Conservation (phyloP, 2,797 vertebrate genomes). For the Myotis daubentonii region DNA sequence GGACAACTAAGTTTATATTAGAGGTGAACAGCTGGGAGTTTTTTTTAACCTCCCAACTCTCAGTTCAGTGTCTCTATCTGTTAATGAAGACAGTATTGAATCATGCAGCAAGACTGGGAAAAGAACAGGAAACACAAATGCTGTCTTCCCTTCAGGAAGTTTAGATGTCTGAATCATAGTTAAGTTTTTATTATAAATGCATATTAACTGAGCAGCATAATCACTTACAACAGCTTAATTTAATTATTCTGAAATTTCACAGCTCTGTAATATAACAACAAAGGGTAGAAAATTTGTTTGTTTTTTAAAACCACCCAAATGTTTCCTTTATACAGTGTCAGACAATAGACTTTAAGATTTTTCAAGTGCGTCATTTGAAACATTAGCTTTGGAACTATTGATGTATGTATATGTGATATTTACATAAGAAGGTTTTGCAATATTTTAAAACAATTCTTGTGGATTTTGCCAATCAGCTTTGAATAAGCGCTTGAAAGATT, state of each 20-base stretch:
- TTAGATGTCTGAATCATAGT: background rate
- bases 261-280: background rate
- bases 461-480: background rate
- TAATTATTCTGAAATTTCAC: slow-evolving; percentile 54
- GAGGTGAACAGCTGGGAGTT: slow-evolving; percentile 47
- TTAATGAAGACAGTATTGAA: slow-evolving; percentile 55
- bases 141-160: slow-evolving; percentile 14
- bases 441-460: background rate
- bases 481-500: background rate
- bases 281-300: background rate
- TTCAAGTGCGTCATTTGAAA: slow-evolving; percentile 28
- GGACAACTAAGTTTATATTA: slow-evolving; percentile 47
- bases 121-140: background rate
- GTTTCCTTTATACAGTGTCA: slow-evolving; percentile 4
- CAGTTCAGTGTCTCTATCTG: slow-evolving; percentile 43
- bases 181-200: slow-evolving; percentile 25
- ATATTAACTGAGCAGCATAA: background rate
- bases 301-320: background rate
- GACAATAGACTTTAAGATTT: background rate
- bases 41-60: slow-evolving; percentile 55
- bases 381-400: background rate
- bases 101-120: background rate
- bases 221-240: background rate
- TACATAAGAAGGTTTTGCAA: background rate
- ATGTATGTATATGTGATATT: background rate